Base-by-base conservation (phyloP, 2,888 invertebrate species). In the Megamerina dolium region DNA sequence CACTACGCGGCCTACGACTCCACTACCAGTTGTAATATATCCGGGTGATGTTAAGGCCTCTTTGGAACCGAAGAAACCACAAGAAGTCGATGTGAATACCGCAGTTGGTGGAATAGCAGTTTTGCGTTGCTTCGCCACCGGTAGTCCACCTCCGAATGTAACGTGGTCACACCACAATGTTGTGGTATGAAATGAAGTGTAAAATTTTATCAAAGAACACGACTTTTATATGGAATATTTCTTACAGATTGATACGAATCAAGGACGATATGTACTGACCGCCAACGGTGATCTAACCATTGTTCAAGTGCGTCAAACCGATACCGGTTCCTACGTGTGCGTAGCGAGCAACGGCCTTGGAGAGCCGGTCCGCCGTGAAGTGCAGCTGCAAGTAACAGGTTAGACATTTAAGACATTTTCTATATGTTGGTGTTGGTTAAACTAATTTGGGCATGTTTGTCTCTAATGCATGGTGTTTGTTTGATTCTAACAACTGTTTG, bases 261-360 rank as follows among this genome's bases (percentile, higher is more conserved):
- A 78, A 51, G 85, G 83, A 18, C 81, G 88, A 45, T 86, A 85
- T 68, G 77, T 89, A 46, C 67, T 80, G 30, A 74, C 79, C 0
- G 79, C 74, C 3, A 84, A 85, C 58, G 87, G 87, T 13, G 81
- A 88, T 3, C 74, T 93, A 40, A 85, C 90, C 68, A 90, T 95
- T 49, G 81, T 88, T 13, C 85, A 86, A 30, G 75, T 90, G 20
- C 82, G 82, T 61, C 81, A 80, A 52, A 81, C 82, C 41, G 94
- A 95, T 69, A 79, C 83, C 18, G 94, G 93, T 27, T 80, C 82
- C 10, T 95, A 94, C 68, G 78, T 86, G 42, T 94, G 94, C 63
- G 77, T 82, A 8, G 94, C 90, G 2, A 82, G 84, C 63, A 94
- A 94, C 69, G 80, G 79, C 3, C 71, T 85, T 19, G 87, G 86